Percentiles rank a stretch among this genome's conserved stretches.
These are phyloP conservation scores for Heteronetta atricapilla DNA, from an alignment of 2,113 vertebrate genomes.

Conservation along the genomic window DNA sequence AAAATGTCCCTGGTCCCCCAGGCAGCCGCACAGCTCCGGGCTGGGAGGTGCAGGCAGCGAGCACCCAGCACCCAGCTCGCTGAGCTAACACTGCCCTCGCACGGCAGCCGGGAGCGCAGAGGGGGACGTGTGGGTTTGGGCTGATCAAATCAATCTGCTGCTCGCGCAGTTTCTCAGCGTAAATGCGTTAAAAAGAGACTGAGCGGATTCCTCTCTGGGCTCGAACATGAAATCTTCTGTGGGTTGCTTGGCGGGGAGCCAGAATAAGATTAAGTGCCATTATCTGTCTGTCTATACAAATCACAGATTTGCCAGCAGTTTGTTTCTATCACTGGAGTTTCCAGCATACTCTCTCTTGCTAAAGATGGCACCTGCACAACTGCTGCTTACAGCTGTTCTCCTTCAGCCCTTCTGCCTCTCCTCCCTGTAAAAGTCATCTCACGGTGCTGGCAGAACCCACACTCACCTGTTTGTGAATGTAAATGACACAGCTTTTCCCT, in stretches of 20 bases:
- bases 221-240: neutral
- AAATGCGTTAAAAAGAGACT: rapidly evolving
- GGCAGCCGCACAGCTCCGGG: neutral
- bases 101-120: neutral
- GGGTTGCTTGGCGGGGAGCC: neutral
- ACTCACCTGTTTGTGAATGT: neutral
- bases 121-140: rapidly evolving
- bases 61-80: neutral
- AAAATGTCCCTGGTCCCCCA: neutral
- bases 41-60: neutral
- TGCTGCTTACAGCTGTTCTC: neutral
- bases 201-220: neutral
- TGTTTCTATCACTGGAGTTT: neutral
- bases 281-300: neutral
- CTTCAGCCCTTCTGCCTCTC: neutral
- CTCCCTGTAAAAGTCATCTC: neutral
- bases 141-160: neutral
- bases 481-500: neutral
- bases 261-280: neutral
- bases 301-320: neutral
- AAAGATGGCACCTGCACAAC: neutral
- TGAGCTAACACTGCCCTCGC: slow-evolving; percentile 60
- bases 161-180: rapidly evolving
- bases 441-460: neutral
- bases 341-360: neutral